Conservation (phyloP, 2,113 vertebrate species). For the Calonectris borealis region DNA sequence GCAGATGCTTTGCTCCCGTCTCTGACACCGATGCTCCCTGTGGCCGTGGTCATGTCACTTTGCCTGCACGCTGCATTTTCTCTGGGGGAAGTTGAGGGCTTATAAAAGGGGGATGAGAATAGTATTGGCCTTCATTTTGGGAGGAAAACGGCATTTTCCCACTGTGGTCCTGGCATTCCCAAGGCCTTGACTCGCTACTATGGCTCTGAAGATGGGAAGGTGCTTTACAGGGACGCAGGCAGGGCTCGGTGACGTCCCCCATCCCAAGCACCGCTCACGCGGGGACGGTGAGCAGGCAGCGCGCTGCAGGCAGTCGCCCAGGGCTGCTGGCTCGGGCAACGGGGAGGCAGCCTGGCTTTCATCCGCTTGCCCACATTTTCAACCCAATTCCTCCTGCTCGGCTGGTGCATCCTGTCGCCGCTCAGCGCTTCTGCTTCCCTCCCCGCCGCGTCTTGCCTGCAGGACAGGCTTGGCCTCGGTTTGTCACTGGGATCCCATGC, state of each 20-base stretch:
- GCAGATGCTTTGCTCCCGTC: fast-evolving
- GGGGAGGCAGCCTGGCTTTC: background rate
- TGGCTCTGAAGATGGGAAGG: background rate
- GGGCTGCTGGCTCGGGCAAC: background rate
- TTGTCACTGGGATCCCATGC: background rate
- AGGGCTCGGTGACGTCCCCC: background rate
- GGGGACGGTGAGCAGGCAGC: background rate
- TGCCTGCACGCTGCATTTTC: fast-evolving
- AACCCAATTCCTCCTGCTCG: background rate
- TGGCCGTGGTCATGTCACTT: fast-evolving
- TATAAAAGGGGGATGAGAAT: background rate
- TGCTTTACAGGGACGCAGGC: fast-evolving
- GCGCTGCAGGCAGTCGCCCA: background rate
- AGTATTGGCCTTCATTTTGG: fast-evolving
- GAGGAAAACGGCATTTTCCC: background rate
- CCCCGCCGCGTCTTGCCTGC: background rate
- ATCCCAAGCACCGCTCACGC: fast-evolving
- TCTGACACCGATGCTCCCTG: background rate
- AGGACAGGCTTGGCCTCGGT: background rate
- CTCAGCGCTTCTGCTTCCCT: background rate
- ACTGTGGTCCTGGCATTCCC: fast-evolving
- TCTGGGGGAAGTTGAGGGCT: fast-evolving
- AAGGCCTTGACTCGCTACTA: fast-evolving
- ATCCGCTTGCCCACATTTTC: background rate
- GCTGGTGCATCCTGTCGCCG: background rate